Base-by-base conservation (phyloP, 2,797 vertebrate genomes). In the Esox masquinongy region DNA sequence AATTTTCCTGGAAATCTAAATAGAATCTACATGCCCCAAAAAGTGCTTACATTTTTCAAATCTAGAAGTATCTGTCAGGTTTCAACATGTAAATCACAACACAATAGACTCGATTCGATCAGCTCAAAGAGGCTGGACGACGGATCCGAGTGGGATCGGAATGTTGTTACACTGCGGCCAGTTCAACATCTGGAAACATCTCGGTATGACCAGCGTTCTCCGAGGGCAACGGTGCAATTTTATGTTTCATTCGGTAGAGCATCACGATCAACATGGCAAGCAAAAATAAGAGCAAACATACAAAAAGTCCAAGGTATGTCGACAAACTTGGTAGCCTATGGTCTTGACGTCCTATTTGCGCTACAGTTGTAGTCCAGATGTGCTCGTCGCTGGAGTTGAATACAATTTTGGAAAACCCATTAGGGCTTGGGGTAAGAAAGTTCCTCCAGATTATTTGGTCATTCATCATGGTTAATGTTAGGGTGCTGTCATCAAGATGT, bases 171-270 rank as follows among this genome's bases (percentile, higher is more conserved):
- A 80, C 70, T 1, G 67, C 63, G 50, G 51, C n/a, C 26, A 80
- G 80, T 66, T 84, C 83, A 59, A 86, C 83, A 77, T 84, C 85
- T 31, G 81, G 77, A 64, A 84, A 84, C 81, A 83, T 77, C 70
- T 84, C 85, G 22, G 78, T 70, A 19, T 79, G 81, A 59, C 75
- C 73, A 0, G 61, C 79, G 75, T 72, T 82, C 61, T 87, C 83
- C 51, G 86, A 78, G 14, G 83, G 83, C 71, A 86, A 49, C 22
- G 87, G 87, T 1, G 86, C 85, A 19, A 88, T 82, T 15, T 82
- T 86, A 79, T 87, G 83, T 36, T 88, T 88, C 80, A 88, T 86
- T 66, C 84, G 83, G 78, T 86, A 86, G 22, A 88, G 83, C 85
- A 86, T 87, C 71, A 81, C 83, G 47, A 85, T 82, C 50, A 88